Percentiles rank a stretch among this genome's conserved stretches.
Conservation (phyloP, 92 coral and sea anemone genomes). For the Isaurus tuberculatus region DNA sequence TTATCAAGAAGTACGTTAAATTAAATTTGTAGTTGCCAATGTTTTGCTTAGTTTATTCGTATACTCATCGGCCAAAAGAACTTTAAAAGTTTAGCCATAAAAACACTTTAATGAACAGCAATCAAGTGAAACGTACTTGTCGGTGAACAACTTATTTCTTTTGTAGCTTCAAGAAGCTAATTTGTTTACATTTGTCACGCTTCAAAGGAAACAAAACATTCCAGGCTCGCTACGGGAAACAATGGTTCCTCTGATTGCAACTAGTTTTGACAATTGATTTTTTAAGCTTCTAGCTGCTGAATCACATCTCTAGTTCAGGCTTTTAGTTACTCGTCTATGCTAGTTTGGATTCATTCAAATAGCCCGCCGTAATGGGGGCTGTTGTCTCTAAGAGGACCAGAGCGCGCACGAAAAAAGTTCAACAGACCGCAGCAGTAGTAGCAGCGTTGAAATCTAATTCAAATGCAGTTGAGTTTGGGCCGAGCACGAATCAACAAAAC, state of each 20-base stretch:
- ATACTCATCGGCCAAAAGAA: too few relatives aligned
- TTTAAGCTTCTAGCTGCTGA: not conserved
- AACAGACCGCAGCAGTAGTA: conserved; percentile 92
- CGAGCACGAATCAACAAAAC: conserved; percentile 33
- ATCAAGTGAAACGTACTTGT: not conserved
- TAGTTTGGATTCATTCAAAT: not conserved
- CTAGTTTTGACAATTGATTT: not conserved
- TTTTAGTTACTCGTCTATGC: not conserved
- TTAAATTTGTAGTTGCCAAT: too few relatives aligned
- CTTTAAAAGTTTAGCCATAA: not conserved
- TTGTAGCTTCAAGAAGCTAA: not conserved
- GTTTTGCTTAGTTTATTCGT: too few relatives aligned
- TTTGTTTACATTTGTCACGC: not conserved
- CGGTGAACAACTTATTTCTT: not conserved
- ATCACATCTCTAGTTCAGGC: not conserved
- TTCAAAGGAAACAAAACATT: not conserved
- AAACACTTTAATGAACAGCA: not conserved
- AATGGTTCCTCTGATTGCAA: not conserved
- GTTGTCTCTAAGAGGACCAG: conserved; percentile 81
- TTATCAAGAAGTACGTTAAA: too few relatives aligned
- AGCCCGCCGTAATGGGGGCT: conserved; percentile 71
- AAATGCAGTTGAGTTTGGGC: conserved; percentile 1
- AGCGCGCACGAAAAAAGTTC: conserved; percentile 89
- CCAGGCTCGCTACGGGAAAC: not conserved
- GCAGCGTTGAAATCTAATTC: conserved; percentile 70